These are phyloP conservation scores for Triplophysa rosa DNA, from an alignment of 2,113 vertebrate genomes.

Conservation along the genomic window DNA sequence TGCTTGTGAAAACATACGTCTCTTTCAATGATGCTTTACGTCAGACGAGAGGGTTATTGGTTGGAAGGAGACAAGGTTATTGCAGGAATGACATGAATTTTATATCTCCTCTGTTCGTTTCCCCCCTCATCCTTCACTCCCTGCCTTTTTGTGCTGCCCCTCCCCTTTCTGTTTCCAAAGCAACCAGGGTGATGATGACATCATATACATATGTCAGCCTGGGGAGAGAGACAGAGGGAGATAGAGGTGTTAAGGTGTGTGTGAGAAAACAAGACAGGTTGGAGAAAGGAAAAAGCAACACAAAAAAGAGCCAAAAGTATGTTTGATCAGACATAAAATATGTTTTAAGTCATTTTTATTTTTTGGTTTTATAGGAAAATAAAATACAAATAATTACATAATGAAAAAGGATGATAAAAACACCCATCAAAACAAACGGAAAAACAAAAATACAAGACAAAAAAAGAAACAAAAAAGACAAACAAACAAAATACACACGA, in stretches of 20 bases:
- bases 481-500: no score
- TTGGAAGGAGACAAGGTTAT: constrained; percentile 36
- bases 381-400: no score
- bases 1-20: constrained; percentile 24
- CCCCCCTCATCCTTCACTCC: constrained; percentile 3
- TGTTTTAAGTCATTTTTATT: no score
- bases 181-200: constrained; percentile 43
- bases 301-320: background rate
- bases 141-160: constrained; percentile 8
- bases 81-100: constrained; percentile 38
- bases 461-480: no score
- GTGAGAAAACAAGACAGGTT: background rate
- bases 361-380: no score
- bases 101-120: constrained; percentile 25
- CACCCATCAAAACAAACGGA: no score
- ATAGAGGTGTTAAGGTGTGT: constrained; percentile 24
- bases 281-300: constrained; percentile 6
- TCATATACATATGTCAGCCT: constrained; percentile 54
- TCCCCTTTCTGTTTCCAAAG: constrained; percentile 38
- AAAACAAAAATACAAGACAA: no score
- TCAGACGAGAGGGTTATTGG: constrained; percentile 15
- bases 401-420: no score
- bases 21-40: constrained; percentile 33
- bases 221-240: constrained; percentile 17
- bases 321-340: background rate